Base-by-base conservation (phyloP, 2,888 invertebrate species). In the Acanthoscelides obtectus region DNA sequence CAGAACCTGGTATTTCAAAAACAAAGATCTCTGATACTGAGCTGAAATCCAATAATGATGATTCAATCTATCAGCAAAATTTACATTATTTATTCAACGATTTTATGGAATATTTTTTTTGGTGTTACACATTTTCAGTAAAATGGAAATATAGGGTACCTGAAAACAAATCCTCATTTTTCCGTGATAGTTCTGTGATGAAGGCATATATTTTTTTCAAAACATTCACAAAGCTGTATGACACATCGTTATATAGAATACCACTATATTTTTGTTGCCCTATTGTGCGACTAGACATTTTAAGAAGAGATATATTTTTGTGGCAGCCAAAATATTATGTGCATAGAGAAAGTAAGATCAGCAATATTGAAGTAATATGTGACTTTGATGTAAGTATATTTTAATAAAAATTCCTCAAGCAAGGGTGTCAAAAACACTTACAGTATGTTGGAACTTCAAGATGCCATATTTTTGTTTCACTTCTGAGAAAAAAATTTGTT, bases 291-390 rank as follows among this genome's bases (percentile, higher is more conserved):
- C 22, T 66, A 66, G 20, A 72, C 70, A 71, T 75, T 71, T 72
- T 76, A 69, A 69, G 63, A 63, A 73, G 73, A 27, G 25, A 75
- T 71, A 73, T 69, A 68, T 68, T 72, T 69, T 69, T 75, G 20
- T 76, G 76, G 75, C 76, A 76, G 71, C 75, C 75, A 25, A 71
- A 73, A 66, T 45, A 74, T 25, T 65, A 69, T 72, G 68, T 63
- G 22, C 70, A 66, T 12, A 66, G 22, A 4, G 20, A 20, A 4
- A n/a, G 66, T 20, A 20, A 66, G 5, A 45, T 12, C 17, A 45
- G 5, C 12, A 45, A 12, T 45, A 12, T 45, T 45, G 1, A 1
- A 17, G 1, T 1, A 17, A 45, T 6, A 45, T 45, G 3, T 12
- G 12, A 12, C 45, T 45, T n/a, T n/a, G n/a, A n/a, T n/a, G n/a